These are phyloP conservation scores for Mythimna vitellina DNA, from an alignment of 2,888 invertebrate species.

Conservation along the genomic window DNA sequence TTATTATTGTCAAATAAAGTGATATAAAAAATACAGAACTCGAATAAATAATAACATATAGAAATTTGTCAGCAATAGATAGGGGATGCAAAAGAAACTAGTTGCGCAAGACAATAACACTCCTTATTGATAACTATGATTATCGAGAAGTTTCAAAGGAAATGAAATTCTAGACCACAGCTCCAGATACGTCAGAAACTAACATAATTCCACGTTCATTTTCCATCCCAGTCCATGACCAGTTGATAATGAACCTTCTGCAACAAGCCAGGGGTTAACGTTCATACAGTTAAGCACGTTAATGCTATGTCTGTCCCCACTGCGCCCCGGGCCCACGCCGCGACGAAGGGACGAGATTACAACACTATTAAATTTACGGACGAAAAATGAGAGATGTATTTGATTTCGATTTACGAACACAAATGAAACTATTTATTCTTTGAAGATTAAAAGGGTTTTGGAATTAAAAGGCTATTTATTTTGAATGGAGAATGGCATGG, in stretches of 20 bases:
- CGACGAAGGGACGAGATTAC: constrained; percentile 71
- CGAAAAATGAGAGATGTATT: constrained; percentile 78
- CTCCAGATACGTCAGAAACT: constrained; percentile 21
- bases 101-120: constrained; percentile 1
- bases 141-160: constrained; percentile 1
- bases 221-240: constrained; percentile 22
- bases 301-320: constrained; percentile 59
- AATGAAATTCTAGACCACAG: constrained; percentile 15
- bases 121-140: constrained; percentile 28
- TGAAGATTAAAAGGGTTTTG: constrained; percentile 55
- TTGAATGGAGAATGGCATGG: constrained; percentile 17
- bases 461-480: constrained; percentile 51
- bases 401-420: constrained; percentile 70
- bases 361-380: constrained; percentile 78
- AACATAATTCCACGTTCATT: constrained; percentile 56
- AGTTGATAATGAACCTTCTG: constrained; percentile 55
- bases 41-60: constrained; percentile 2
- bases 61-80: constrained; percentile 2
- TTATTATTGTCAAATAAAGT: background rate
- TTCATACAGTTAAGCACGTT: constrained; percentile 58
- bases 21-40: constrained; percentile 16
- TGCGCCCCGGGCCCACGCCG: constrained; percentile 18
- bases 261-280: constrained; percentile 52
- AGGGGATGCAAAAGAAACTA: constrained; percentile 10
- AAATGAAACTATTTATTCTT: constrained; percentile 58